Evolutionary conservation across 2,888 invertebrate species (phyloP), one percentile per base, ranked within the genome.

Genomic region (Corbicula japonica): DNA sequence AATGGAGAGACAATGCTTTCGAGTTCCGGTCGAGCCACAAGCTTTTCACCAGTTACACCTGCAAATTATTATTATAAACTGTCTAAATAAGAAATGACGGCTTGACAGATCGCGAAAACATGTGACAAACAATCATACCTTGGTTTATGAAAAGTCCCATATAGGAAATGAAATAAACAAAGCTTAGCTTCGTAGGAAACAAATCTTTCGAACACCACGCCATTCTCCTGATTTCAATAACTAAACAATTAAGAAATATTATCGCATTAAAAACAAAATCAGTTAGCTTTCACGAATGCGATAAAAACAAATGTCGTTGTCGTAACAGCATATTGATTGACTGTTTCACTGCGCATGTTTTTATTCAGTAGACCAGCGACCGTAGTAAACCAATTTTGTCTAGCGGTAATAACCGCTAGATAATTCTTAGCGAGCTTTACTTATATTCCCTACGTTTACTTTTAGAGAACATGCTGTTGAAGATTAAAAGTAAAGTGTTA

Each of bases 121-220:
- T 28, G 48, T 70, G 38, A 63, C 52, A 54, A 12, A 28, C 28
- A 3, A 30, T 35, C 94, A 93, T 95, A 98, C 98, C 98, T 96
- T 98, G 98, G 92, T 97, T 97, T 65, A 98, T 96, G 93, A 98
- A 98, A 68, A 98, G 95, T 84, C 96, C 95, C 94, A 98, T 97
- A 91, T 98, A 98, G 32, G 96, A 94, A 58, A 96, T 93, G 93
- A 98, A 98, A 89, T 97, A 96, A 61, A 97, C 93, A 89, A 96
- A 95, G 91, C 97, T 97, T 90, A 96, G 95, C 94, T 95, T 96
- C 76, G 96, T 96, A 18, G 98, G 98, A 94, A 98, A 98, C 85
- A 98, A 94, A 92, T 96, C 97, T 62, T 85, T 86, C 6, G 90
- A 90, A 60, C 80, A 83, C 63, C 80, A 82, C 21, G 75, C 79